These are phyloP conservation scores for Petrocephalus zakoni DNA, from an alignment of 2,113 vertebrate genomes.

Conservation along the genomic window DNA sequence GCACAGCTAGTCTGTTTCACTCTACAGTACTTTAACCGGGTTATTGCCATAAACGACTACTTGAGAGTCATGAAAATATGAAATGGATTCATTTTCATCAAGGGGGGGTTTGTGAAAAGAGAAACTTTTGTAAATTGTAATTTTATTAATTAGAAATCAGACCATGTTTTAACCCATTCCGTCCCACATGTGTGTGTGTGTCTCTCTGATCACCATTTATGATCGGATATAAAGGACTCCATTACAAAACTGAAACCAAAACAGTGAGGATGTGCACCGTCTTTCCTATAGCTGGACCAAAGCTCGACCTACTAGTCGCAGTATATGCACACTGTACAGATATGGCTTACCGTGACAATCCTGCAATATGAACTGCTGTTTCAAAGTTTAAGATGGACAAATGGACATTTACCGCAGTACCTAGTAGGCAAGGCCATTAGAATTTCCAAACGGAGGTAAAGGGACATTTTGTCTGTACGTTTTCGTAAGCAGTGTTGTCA, in stretches of 20 bases:
- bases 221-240: constrained; percentile 68
- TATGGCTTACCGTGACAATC: constrained; percentile 98
- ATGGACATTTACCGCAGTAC: constrained; percentile 85
- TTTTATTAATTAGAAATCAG: neutral
- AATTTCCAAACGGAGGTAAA: constrained; percentile 40
- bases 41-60: neutral
- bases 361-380: constrained; percentile 80
- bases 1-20: neutral
- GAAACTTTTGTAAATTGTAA: neutral
- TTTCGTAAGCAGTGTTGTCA: constrained; percentile 71
- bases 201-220: neutral
- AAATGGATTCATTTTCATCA: neutral
- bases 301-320: constrained; percentile 78
- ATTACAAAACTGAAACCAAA: constrained; percentile 95
- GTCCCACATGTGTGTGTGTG: neutral
- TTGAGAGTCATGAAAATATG: neutral
- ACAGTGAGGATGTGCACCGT: constrained; percentile 67
- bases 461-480: constrained; percentile 64
- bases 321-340: constrained; percentile 99
- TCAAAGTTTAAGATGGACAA: constrained; percentile 60
- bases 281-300: constrained; percentile 98
- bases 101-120: neutral
- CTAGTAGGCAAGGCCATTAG: constrained; percentile 58
- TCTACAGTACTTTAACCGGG: neutral
- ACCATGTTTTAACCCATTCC: neutral